Conservation (phyloP, 2,797 vertebrate genomes). For the Babyrousa celebensis region DNA sequence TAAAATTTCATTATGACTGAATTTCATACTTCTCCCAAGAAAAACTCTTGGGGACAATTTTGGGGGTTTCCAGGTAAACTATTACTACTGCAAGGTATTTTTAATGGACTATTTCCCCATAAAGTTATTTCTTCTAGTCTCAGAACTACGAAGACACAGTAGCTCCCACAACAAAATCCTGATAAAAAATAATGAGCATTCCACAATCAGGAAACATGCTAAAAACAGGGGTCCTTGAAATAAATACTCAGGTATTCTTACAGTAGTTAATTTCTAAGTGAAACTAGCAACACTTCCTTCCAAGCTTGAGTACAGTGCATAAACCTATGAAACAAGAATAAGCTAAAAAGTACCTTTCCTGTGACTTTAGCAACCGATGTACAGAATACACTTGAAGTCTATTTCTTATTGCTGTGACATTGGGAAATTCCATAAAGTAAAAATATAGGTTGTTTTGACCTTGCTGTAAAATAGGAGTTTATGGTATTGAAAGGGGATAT, state of each 20-base stretch:
- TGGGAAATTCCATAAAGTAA: conserved; percentile 77
- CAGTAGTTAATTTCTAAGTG: conserved; percentile 66
- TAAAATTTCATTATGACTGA: conserved; percentile 75
- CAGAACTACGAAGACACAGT: conserved; percentile 28
- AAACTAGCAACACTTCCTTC: conserved; percentile 68
- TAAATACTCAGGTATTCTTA: conserved; percentile 39
- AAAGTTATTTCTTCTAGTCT: conserved; percentile 60
- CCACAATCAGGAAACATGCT: conserved; percentile 19
- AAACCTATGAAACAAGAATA: conserved; percentile 68
- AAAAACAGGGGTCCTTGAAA: background rate
- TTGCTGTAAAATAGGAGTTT: conserved; percentile 57
- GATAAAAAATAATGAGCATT: conserved; percentile 54
- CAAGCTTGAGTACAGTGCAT: conserved; percentile 22
- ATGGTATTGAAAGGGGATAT: background rate
- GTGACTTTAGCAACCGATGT: conserved; percentile 71
- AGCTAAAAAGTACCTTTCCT: conserved; percentile 79
- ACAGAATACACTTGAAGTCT: conserved; percentile 55
- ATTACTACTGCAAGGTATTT: conserved; percentile 48
- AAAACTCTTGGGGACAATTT: conserved; percentile 76
- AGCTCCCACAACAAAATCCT: background rate
- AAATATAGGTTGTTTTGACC: conserved; percentile 59
- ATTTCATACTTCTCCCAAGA: conserved; percentile 64
- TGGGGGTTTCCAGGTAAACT: conserved; percentile 79
- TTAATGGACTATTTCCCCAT: conserved; percentile 33
- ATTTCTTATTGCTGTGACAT: conserved; percentile 69